These are phyloP conservation scores for Rhagophthalmus giganteus DNA, from an alignment of 2,888 invertebrate species.

Conservation along the genomic window DNA sequence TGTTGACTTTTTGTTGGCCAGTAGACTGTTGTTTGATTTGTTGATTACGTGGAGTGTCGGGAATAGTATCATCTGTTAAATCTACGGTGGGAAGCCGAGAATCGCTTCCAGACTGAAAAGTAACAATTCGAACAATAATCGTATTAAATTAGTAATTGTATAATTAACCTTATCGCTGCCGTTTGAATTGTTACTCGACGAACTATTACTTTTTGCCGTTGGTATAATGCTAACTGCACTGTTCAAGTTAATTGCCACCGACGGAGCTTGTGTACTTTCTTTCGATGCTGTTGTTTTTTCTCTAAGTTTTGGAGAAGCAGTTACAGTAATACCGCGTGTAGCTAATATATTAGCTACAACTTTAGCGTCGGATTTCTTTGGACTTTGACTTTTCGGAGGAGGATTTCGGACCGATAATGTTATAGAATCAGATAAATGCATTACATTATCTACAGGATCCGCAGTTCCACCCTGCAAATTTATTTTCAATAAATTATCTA, in stretches of 20 bases:
- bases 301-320: constrained; percentile 62
- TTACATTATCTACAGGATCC: constrained; percentile 56
- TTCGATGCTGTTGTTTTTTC: constrained; percentile 48
- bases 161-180: too few species aligned
- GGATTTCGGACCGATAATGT: constrained; percentile 66
- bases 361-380: constrained; percentile 70
- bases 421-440: constrained; percentile 74
- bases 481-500: too few species aligned
- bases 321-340: constrained; percentile 76
- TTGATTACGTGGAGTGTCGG: constrained; percentile 54
- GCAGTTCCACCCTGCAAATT: constrained; percentile 45
- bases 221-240: constrained; percentile 66
- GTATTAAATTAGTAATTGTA: too few species aligned
- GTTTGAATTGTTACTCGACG: neutral
- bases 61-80: constrained; percentile 59
- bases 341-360: constrained; percentile 78
- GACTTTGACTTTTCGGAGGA: constrained; percentile 51
- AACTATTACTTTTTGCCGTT: constrained; percentile 34
- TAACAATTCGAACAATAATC: neutral
- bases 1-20: constrained; percentile 32
- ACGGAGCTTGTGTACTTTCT: constrained; percentile 51
- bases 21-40: constrained; percentile 36
- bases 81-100: constrained; percentile 55
- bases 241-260: constrained; percentile 61
- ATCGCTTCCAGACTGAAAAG: constrained; percentile 31